Base-by-base conservation (phyloP, 2,888 invertebrate genomes). In the Gymnosoma rotundatum region DNA sequence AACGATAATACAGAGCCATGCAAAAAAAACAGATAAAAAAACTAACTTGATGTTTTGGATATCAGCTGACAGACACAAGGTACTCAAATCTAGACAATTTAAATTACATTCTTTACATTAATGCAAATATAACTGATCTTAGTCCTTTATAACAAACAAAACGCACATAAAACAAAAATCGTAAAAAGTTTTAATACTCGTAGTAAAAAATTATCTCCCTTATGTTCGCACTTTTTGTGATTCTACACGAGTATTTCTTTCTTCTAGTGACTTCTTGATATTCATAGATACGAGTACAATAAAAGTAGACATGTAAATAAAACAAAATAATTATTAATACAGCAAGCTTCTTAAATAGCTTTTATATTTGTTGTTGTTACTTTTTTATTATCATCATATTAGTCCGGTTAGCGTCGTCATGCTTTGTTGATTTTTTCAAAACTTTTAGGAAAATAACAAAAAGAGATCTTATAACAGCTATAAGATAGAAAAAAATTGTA, bases 401-500 rank as follows among this genome's bases (percentile, higher is more conserved):
- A 78, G 52, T 73, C 61, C 81, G 81, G 78, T 67, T 73, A 80
- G 73, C 42, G 78, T 83, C 76, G 83, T 83, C 61, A 83, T 73
- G 82, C 76, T 80, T 82, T 76, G 76, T 60, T 82, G 79, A 56
- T 61, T 72, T 76, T 36, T 67, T 36, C 60, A 54, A 64, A 72
- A 66, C 74, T 36, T 56, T 18, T 45, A 21, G 20, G 50, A 20
- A 16, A 25, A 48, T 36, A 58, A 42, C 52, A 75, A 48, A 42
- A n/a, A 20, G 9, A 52, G 48, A 78, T 78, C 80, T 58, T 45
- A 70, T 78, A 69, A 60, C 72, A 54, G 12, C 14, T 32, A 50
- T 36, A n/a, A 32, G 6, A 48, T 32, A 45, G 6, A 54, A 32
- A 21, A 36, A 16, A 60, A 45, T 60, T 25, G 7, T 16, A 21